Evolutionary conservation across 2,888 invertebrate species (phyloP), one percentile per base, ranked within the genome.

Genomic region (Nemoura dubitans): DNA sequence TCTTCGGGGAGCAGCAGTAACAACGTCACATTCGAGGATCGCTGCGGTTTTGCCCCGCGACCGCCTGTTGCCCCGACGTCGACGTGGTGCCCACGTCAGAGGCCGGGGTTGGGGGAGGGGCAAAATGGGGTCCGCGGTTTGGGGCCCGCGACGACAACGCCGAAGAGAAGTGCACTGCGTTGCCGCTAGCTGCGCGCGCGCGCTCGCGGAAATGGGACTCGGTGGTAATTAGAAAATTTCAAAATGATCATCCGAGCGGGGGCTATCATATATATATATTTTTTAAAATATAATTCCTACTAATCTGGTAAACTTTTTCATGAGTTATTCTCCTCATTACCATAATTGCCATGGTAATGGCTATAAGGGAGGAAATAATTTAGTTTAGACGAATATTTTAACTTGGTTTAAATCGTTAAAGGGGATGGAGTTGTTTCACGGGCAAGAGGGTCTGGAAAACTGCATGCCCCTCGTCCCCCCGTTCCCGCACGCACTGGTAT

Each of bases 311-410:
- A 84, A 84, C 84, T 84, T 84, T 84, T 84, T 84, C 59, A 76
- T 76, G 84, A 84, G 59, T 84, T 84, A 84, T 59, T 43, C 43
- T 59, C 7, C 76, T 84, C 84, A 76, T 84, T 84, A 84, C 84
- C 84, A 84, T 84, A 84, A 84, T 84, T 84, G 84, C 84, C 84
- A 28, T 29, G 84, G 76, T 84, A 84, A 84, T 84, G 76, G 84
- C 29, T 84, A 84, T 84, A 84, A 84, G 84, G 84, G 84, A 84
- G 59, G 84, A 84, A 59, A 84, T 84, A 84, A 84, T 84, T 84
- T 84, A 30, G 59, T 84, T 84, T 76, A 59, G 26, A 84, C 76
- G 84, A 84, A 84, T 84, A 76, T 84, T 76, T 84, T 25, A 76
- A 83, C 25, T 36, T 43, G n/a, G 83, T 36, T 83, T 83, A 43